Evolutionary conservation across 2,113 vertebrate genomes (phyloP).

Genomic region (Eulemur macaco): DNA sequence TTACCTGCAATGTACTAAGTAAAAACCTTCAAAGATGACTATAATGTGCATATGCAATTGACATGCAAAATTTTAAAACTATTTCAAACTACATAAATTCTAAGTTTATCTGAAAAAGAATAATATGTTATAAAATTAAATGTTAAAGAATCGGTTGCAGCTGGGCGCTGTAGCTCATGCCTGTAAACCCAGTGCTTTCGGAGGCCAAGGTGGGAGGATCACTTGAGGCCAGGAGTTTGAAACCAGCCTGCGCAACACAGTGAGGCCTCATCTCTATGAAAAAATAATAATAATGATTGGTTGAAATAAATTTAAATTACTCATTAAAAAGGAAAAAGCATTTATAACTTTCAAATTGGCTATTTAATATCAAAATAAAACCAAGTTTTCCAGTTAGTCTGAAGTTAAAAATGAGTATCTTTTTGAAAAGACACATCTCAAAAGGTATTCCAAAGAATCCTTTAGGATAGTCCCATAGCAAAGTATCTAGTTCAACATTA

Average conservation of each 20-base stretch:
- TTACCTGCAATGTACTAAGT: slow-evolving; percentile 3
- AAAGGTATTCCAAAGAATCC: neutral
- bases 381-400: neutral
- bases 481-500: neutral
- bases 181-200: too few species aligned
- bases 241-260: too few species aligned
- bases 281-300: neutral
- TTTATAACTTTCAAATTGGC: neutral
- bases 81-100: neutral
- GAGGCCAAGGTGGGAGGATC: too few species aligned
- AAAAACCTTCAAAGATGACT: slow-evolving; percentile 28
- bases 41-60: neutral
- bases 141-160: neutral
- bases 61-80: neutral
- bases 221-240: too few species aligned
- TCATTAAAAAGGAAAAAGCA: slow-evolving; percentile 14
- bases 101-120: neutral
- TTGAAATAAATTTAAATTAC: neutral
- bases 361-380: slow-evolving; percentile 24
- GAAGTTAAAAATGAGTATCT: neutral
- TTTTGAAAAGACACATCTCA: neutral
- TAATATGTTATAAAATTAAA: neutral
- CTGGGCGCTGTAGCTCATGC: too few species aligned
- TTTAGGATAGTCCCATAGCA: neutral
- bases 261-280: too few species aligned